Evolutionary conservation across 2,888 invertebrate species (phyloP).

Genomic region (Prosapia bicincta): DNA sequence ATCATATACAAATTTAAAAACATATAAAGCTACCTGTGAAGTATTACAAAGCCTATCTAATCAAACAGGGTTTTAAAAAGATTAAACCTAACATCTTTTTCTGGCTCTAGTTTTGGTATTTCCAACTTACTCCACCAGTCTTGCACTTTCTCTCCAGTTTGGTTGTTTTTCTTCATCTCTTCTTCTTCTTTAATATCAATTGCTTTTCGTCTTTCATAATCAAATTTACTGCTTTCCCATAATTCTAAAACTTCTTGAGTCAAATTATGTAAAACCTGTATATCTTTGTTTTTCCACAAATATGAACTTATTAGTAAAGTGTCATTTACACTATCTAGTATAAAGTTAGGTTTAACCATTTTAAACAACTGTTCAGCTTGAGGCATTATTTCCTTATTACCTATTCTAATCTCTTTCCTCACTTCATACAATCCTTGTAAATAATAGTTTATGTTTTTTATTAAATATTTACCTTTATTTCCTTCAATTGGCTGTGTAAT

Average conservation of each 20-base stretch:
- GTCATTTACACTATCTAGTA: not conserved
- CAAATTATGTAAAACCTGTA: not conserved
- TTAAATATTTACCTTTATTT: not conserved
- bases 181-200: not conserved
- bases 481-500: not conserved
- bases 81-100: not conserved
- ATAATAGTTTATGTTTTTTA: not conserved
- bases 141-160: not conserved
- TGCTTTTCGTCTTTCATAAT: not conserved
- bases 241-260: not conserved
- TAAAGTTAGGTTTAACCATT: not conserved
- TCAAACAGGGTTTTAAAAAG: not conserved
- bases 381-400: not conserved
- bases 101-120: not conserved
- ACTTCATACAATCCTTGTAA: not conserved
- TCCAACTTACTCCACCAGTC: not conserved
- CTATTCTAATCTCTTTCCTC: not conserved
- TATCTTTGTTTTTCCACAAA: not conserved
- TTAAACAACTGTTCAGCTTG: not conserved
- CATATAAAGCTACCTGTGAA: no score
- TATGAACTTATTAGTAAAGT: not conserved
- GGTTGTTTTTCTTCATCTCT: not conserved
- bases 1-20: no score
- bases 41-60: no score
- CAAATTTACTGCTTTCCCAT: not conserved